These are phyloP conservation scores for Callaeas wilsoni DNA, from an alignment of 2,113 vertebrate species.

Conservation along the genomic window DNA sequence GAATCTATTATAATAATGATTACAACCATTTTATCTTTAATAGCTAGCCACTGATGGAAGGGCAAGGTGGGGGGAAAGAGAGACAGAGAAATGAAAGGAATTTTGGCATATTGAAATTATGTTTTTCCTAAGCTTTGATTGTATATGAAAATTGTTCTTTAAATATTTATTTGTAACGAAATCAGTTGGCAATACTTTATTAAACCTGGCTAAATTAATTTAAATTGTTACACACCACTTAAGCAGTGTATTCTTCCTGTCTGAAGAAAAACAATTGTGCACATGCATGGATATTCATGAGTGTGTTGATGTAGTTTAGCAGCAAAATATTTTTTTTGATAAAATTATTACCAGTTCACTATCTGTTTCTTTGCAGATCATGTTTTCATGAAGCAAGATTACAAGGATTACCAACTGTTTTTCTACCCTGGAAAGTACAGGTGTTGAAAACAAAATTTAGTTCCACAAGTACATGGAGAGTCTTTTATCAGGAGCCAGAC, in stretches of 20 bases:
- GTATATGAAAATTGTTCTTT: constrained; percentile 2
- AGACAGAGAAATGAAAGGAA: not conserved
- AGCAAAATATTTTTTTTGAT: not conserved
- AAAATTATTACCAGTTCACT: not conserved
- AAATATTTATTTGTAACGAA: constrained; percentile 32
- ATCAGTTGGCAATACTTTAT: constrained; percentile 5
- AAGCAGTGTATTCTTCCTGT: not conserved
- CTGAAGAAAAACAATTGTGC: not conserved
- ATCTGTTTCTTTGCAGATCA: not conserved
- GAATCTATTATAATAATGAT: constrained; percentile 12
- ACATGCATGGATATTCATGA: not conserved
- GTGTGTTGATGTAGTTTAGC: not conserved
- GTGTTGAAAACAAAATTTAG: not conserved
- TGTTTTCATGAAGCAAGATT: not conserved
- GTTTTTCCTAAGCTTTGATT: constrained; percentile 6
- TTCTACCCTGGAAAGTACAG: not conserved
- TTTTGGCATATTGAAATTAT: not conserved
- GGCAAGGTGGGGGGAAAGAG: not conserved
- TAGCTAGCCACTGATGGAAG: constrained; percentile 9
- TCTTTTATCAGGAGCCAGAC: not conserved
- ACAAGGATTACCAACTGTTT: not conserved
- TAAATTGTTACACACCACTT: not conserved
- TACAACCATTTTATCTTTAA: constrained; percentile 29
- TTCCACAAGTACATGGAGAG: not conserved
- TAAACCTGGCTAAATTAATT: constrained; percentile 52